Conservation (phyloP, 92 coral and sea anemone species). For the Porites cylindrica region DNA sequence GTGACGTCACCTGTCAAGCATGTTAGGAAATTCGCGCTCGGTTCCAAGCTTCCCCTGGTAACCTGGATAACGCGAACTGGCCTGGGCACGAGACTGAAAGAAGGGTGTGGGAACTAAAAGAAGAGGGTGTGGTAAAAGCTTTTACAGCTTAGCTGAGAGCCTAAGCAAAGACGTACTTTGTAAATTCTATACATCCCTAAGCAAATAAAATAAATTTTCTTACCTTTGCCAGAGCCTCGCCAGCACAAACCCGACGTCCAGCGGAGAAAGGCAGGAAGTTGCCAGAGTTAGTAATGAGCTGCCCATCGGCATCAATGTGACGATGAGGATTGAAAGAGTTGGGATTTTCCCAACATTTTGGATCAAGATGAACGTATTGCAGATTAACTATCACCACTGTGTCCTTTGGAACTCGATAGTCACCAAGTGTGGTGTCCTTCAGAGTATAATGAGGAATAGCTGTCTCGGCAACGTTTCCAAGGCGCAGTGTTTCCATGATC, state of each 20-base stretch:
- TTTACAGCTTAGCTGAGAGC: too few relatives aligned
- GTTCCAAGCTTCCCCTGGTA: too few relatives aligned
- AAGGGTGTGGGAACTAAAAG: too few relatives aligned
- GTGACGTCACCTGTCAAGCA: too few relatives aligned
- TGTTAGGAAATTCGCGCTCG: too few relatives aligned
- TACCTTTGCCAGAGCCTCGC: conserved; percentile 68
- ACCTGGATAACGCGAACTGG: too few relatives aligned
- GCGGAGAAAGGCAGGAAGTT: conserved; percentile 82
- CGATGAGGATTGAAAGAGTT: conserved; percentile 41
- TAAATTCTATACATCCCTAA: too few relatives aligned
- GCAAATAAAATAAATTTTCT: neutral
- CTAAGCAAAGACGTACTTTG: too few relatives aligned
- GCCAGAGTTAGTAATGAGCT: conserved; percentile 50
- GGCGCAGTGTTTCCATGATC: conserved; percentile 39
- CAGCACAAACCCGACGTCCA: conserved; percentile 81
- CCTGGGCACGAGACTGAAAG: too few relatives aligned
- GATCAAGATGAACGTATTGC: conserved; percentile 35
- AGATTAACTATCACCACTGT: conserved; percentile 34
- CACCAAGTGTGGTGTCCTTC: conserved; percentile 43
- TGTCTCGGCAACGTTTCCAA: conserved; percentile 35
- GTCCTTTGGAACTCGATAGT: conserved; percentile 46
- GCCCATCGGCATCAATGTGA: conserved; percentile 49
- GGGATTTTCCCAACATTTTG: conserved; percentile 51
- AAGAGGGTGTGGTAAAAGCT: too few relatives aligned
- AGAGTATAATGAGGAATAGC: conserved; percentile 46